Base-by-base conservation (phyloP, 2,888 invertebrate genomes). In the Morpho achilles region DNA sequence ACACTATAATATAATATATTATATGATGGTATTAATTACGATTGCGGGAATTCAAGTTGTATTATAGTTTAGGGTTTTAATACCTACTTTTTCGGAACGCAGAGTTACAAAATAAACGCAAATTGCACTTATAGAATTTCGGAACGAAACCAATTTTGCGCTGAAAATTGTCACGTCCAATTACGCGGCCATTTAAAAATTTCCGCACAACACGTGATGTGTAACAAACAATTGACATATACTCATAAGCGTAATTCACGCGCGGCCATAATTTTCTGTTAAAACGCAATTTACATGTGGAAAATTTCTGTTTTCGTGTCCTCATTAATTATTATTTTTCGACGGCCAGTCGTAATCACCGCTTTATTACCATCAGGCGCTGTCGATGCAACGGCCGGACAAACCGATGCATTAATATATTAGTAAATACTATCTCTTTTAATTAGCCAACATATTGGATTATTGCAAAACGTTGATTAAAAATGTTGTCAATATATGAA, bases 231-330 rank as follows among this genome's bases (percentile, higher is more conserved):
- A 61, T 63, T 55, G 61, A 64, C 62, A 60, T 42, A 50, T 53
- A 59, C 57, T 58, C 61, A 59, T 62, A 58, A 64, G 58, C 59
- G 49, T 56, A 55, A 62, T 61, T 57, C 59, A 59, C 53, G 59
- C 40, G 47, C 16, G 48, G 45, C 64, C 61, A 63, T 64, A 55
- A 61, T 61, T 64, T 64, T 64, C 59, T 59, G 66, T 66, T 65
- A 59, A 63, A 63, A 66, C 48, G 55, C 65, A 65, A 63, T 62
- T 60, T 52, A 54, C 61, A 56, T 50, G 57, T 61, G 16, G 60
- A 46, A 16, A 49, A 56, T 53, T 60, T 49, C 52, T 56, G 60
- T 60, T 60, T 53, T 53, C 61, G 53, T 59, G 42, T 56, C 44
- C 56, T 56, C 61, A 59, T 61, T 58, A 61, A 61, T 58, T 59